Evolutionary conservation across 2,797 vertebrate genomes (phyloP).

Genomic region (Muscicapa striata): DNA sequence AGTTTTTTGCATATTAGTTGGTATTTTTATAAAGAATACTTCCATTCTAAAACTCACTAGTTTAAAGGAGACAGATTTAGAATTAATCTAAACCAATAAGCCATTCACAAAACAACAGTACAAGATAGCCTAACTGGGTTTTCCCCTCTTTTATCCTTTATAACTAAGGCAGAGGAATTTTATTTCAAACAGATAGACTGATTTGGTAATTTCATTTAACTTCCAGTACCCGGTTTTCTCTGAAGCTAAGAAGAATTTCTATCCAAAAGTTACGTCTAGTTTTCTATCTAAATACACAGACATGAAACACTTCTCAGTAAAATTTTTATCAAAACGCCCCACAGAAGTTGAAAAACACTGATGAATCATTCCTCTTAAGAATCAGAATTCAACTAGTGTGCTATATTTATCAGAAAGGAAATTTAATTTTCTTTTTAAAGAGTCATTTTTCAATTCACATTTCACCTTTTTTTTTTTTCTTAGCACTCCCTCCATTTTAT

Average conservation of each 20-base stretch:
- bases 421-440: conserved; percentile 4
- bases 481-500: neutral
- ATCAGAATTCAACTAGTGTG: neutral
- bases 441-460: neutral
- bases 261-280: neutral
- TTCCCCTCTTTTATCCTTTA: neutral
- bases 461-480: neutral
- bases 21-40: neutral
- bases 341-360: neutral
- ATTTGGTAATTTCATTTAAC: neutral
- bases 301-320: neutral
- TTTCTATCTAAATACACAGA: neutral
- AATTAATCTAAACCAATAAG: neutral
- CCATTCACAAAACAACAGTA: neutral
- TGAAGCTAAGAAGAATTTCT: neutral
- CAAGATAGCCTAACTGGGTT: neutral
- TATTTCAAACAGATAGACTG: neutral
- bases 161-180: neutral
- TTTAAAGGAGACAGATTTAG: neutral
- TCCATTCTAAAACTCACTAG: neutral
- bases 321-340: neutral
- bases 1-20: neutral
- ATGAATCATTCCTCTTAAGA: conserved; percentile 38
- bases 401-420: conserved; percentile 23
- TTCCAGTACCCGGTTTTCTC: neutral